These are phyloP conservation scores for Buteo buteo DNA, from an alignment of 2,113 vertebrate genomes.

Conservation along the genomic window DNA sequence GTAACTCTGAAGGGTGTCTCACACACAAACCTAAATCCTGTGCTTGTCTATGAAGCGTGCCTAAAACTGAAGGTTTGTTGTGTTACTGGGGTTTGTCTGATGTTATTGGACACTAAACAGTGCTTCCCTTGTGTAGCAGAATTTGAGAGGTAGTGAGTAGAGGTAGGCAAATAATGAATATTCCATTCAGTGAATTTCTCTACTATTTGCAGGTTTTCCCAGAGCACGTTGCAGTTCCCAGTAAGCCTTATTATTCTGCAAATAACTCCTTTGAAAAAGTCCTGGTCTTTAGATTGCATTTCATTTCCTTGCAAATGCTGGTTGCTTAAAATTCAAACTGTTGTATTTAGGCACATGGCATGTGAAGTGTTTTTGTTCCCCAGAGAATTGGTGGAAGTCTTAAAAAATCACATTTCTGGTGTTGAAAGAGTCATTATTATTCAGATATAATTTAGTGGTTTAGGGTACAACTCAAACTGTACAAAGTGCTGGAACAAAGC, in stretches of 20 bases:
- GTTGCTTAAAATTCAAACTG: conserved; percentile 45
- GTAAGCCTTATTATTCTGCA: conserved; percentile 40
- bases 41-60: neutral
- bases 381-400: neutral
- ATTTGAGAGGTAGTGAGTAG: neutral
- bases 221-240: neutral
- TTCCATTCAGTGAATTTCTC: neutral
- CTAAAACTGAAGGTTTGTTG: neutral
- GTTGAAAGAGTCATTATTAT: neutral
- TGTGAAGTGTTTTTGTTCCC: conserved; percentile 15
- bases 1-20: neutral
- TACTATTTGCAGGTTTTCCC: neutral
- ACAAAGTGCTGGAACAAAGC: neutral
- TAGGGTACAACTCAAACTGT: neutral
- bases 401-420: neutral
- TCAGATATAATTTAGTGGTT: neutral
- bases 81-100: neutral
- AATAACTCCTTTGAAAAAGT: conserved; percentile 24
- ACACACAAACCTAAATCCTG: rapidly evolving
- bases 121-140: neutral
- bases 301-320: conserved; percentile 28
- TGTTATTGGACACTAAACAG: neutral
- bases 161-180: conserved; percentile 21
- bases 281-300: conserved; percentile 23
- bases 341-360: neutral